Conservation (phyloP, 2,888 invertebrate genomes). For the Pocota personata region DNA sequence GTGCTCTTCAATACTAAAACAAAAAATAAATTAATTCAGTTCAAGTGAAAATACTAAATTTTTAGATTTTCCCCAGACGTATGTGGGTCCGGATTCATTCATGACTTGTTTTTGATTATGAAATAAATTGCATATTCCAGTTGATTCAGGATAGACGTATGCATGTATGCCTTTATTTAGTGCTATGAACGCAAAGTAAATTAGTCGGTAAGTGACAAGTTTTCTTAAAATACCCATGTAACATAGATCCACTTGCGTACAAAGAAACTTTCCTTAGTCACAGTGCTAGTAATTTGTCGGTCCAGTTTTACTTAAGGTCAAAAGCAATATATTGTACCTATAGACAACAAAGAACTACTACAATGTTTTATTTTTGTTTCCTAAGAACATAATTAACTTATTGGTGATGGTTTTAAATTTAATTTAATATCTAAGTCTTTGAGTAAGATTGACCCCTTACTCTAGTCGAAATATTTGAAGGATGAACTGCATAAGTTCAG, state of each 20-base stretch:
- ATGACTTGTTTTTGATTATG: slow-evolving; percentile 51
- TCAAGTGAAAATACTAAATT: slow-evolving; percentile 18
- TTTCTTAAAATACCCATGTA: background rate
- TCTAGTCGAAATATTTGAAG: too few species aligned
- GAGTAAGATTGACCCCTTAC: too few species aligned
- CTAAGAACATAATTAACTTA: background rate
- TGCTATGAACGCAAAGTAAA: background rate
- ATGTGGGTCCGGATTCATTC: slow-evolving; percentile 48
- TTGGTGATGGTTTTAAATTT: too few species aligned
- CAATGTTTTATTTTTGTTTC: background rate
- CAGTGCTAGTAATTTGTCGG: too few species aligned
- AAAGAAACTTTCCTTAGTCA: too few species aligned
- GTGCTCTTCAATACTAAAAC: slow-evolving; percentile 35
- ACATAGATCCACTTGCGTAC: too few species aligned
- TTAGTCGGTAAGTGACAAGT: too few species aligned
- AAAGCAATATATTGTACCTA: background rate
- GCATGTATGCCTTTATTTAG: background rate
- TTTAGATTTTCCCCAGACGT: slow-evolving; percentile 32
- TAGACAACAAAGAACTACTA: background rate
- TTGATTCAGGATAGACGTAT: slow-evolving; percentile 1
- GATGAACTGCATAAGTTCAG: too few species aligned
- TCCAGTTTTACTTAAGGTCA: background rate
- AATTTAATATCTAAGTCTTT: too few species aligned
- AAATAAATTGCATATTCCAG: slow-evolving; percentile 13
- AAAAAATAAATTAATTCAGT: slow-evolving; percentile 60